These are phyloP conservation scores for Catostylus mosaicus DNA, from an alignment of 30 jellyfish, hydroid and myxozoan genomes.

Conservation along the genomic window DNA sequence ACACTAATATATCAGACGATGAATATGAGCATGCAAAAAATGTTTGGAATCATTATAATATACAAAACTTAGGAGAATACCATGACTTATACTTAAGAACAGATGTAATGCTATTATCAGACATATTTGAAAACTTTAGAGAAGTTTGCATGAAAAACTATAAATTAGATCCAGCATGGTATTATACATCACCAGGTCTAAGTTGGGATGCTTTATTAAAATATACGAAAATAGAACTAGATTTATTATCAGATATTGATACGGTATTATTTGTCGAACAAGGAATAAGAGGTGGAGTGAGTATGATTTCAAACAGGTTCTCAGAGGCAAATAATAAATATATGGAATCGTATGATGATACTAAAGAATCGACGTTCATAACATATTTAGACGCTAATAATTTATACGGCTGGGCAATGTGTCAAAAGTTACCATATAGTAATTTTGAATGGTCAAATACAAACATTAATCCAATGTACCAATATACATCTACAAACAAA, in stretches of 20 bases:
- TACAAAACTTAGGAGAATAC: slow-evolving; percentile 18
- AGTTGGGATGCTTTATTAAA: slow-evolving; percentile 29
- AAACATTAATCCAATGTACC: no score
- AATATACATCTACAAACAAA: no score
- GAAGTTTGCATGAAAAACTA: background rate
- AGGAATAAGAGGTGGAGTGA: slow-evolving; percentile 40
- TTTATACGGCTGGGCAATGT: slow-evolving; percentile 74
- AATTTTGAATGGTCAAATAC: slow-evolving; percentile 72
- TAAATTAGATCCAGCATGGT: slow-evolving; percentile 18
- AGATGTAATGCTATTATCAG: slow-evolving; percentile 13
- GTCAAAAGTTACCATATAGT: slow-evolving; percentile 61
- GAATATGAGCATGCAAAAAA: slow-evolving; percentile 39
- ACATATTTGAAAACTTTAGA: slow-evolving; percentile 19
- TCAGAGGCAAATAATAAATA: slow-evolving; percentile 36
- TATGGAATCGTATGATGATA: slow-evolving; percentile 13
- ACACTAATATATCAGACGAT: background rate
- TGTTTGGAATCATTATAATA: background rate
- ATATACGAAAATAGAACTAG: background rate
- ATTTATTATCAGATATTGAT: slow-evolving; percentile 5
- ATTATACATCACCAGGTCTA: slow-evolving; percentile 15
- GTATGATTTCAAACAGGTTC: slow-evolving; percentile 41
- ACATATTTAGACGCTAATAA: slow-evolving; percentile 80
- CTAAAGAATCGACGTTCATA: slow-evolving; percentile 10
- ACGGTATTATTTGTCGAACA: slow-evolving; percentile 8
- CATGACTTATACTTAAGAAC: slow-evolving; percentile 26